Percentiles rank a stretch among this genome's conserved stretches.
Evolutionary conservation across 2,113 vertebrate species (phyloP).

Genomic region (Hypomesus transpacificus): DNA sequence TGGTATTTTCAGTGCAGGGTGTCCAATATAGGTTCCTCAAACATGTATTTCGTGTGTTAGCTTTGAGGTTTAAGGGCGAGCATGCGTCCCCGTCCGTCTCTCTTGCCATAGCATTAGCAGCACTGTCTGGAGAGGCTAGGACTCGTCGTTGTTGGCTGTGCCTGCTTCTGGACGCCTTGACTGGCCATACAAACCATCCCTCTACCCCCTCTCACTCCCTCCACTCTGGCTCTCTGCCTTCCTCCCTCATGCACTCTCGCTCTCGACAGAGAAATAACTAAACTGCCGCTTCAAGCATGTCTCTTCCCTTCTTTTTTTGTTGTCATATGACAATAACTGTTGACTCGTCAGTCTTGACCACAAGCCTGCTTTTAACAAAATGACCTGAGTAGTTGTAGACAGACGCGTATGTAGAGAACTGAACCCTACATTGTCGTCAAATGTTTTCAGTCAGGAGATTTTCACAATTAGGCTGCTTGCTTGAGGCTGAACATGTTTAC

Average conservation of each 20-base stretch:
- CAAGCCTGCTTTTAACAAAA: conserved; percentile 75
- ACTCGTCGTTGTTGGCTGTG: conserved; percentile 90
- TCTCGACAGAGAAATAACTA: conserved; percentile 74
- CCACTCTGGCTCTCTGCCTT: conserved; percentile 83
- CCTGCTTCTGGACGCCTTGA: conserved; percentile 88
- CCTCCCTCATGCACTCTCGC: conserved; percentile 85
- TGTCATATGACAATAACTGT: not conserved
- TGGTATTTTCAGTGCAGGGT: conserved; percentile 37
- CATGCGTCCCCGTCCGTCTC: conserved; percentile 71
- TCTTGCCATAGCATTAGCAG: conserved; percentile 75
- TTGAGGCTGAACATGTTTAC: conserved; percentile 22
- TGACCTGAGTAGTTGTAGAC: conserved; percentile 48
- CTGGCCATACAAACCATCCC: conserved; percentile 82
- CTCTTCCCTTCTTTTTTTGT: conserved; percentile 59
- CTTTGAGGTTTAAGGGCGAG: conserved; percentile 37
- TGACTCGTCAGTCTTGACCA: not conserved
- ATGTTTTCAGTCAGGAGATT: not conserved
- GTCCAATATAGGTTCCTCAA: conserved; percentile 66
- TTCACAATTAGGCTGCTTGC: conserved; percentile 32
- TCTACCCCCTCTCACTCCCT: conserved; percentile 77
- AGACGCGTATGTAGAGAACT: conserved; percentile 77
- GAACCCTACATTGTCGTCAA: conserved; percentile 63
- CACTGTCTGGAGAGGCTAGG: conserved; percentile 73
- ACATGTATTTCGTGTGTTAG: conserved; percentile 68
- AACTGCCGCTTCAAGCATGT: conserved; percentile 81